Conservation (phyloP, 2,888 invertebrate species). For the Gari tellinella region DNA sequence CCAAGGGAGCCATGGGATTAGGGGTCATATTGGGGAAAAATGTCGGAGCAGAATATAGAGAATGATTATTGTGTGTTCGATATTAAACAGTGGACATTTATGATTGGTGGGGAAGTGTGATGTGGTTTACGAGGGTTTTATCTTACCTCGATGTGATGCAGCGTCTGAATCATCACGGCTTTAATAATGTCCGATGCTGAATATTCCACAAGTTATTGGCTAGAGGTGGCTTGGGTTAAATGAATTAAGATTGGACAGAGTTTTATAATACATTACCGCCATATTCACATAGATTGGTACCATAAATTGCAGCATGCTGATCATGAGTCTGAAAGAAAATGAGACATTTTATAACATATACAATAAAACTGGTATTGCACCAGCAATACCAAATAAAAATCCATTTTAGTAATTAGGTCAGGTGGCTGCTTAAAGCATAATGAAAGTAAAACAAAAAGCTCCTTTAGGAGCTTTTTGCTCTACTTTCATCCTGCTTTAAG, state of each 20-base stretch:
- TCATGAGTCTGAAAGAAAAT: no score
- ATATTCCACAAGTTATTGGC: background rate
- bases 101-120: constrained; percentile 32
- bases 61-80: constrained; percentile 15
- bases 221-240: constrained; percentile 46
- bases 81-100: constrained; percentile 29
- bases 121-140: constrained; percentile 26
- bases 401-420: no score
- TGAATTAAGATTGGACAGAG: constrained; percentile 58
- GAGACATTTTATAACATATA: no score
- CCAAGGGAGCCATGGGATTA: constrained; percentile 18
- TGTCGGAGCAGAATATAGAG: background rate
- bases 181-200: background rate
- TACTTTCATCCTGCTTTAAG: no score
- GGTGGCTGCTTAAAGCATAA: no score
- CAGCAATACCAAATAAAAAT: no score
- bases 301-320: no score
- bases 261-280: constrained; percentile 30
- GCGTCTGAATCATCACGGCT: background rate
- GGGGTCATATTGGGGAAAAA: constrained; percentile 17
- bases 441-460: no score
- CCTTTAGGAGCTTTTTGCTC: no score
- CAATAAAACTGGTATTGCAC: no score
- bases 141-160: background rate
- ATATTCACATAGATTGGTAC: background rate